Evolutionary conservation across 1,140 invertebrate species (phyloP).

Genomic region (Brachionus calyciflorus): DNA sequence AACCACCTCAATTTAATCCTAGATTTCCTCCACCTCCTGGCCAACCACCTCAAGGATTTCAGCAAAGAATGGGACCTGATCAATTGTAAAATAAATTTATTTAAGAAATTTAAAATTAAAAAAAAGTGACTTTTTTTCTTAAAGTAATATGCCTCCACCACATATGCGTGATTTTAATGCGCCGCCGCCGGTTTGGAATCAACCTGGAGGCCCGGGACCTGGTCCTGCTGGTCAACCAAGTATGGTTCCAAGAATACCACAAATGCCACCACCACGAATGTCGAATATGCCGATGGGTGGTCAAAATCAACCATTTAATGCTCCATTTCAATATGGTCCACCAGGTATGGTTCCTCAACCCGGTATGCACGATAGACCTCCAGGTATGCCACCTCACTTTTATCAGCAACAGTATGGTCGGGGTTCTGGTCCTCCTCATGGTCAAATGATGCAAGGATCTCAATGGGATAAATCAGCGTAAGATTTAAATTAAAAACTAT

Average conservation of each 20-base stretch:
- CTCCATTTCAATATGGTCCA: constrained; percentile 18
- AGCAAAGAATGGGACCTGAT: constrained; percentile 26
- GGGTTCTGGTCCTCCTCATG: too few species aligned
- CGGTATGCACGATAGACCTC: constrained; percentile 15
- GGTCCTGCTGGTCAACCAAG: constrained; percentile 13
- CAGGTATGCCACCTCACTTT: not conserved
- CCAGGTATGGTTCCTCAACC: not conserved
- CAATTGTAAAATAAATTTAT: not conserved
- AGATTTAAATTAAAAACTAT: too few species aligned
- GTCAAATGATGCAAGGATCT: constrained; percentile 31
- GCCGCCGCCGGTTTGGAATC: constrained; percentile 29
- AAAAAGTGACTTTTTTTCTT: not conserved
- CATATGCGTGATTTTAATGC: constrained; percentile 40
- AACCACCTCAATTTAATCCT: constrained; percentile 24
- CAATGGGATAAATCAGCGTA: not conserved
- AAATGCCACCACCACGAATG: constrained; percentile 30
- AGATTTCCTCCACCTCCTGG: not conserved
- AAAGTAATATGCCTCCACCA: constrained; percentile 26
- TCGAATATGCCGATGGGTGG: constrained; percentile 24
- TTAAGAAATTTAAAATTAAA: not conserved
- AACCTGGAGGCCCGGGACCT: too few species aligned
- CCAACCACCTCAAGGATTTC: not conserved
- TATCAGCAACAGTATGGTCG: not conserved
- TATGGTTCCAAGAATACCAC: constrained; percentile 33
- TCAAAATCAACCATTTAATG: constrained; percentile 19